Conservation (phyloP, 2,797 vertebrate genomes). For the Peromyscus melanophrys region DNA sequence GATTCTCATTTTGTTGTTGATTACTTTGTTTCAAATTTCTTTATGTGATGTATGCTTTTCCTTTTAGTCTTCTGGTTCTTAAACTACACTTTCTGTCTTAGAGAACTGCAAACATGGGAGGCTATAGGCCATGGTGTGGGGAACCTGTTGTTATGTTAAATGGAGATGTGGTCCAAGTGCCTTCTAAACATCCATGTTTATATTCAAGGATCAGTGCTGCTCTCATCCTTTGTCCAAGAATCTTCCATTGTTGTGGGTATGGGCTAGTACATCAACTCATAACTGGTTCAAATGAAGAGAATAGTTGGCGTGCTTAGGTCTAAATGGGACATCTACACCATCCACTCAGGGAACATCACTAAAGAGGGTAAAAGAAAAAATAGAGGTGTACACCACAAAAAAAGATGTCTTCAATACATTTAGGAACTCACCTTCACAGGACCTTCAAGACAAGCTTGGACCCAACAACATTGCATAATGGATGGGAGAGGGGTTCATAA, state of each 20-base stretch:
- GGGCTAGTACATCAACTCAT: background rate
- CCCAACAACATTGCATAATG: background rate
- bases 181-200: background rate
- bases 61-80: background rate
- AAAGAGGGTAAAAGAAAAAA: background rate
- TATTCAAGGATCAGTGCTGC: too few relatives aligned
- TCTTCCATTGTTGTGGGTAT: background rate
- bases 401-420: background rate
- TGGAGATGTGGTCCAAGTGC: background rate
- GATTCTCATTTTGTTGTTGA: background rate
- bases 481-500: too few relatives aligned
- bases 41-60: background rate
- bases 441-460: background rate
- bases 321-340: background rate
- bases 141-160: background rate
- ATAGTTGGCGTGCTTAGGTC: too few relatives aligned
- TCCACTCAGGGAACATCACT: background rate
- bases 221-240: background rate
- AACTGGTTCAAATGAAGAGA: background rate
- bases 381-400: too few relatives aligned
- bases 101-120: background rate
- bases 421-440: background rate
- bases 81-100: constrained; percentile 18
- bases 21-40: background rate
- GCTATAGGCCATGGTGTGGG: background rate